phyloP scores from a whole-genome alignment of 2,888 invertebrate genomes.

The Hylaea fasciaria region DNA sequence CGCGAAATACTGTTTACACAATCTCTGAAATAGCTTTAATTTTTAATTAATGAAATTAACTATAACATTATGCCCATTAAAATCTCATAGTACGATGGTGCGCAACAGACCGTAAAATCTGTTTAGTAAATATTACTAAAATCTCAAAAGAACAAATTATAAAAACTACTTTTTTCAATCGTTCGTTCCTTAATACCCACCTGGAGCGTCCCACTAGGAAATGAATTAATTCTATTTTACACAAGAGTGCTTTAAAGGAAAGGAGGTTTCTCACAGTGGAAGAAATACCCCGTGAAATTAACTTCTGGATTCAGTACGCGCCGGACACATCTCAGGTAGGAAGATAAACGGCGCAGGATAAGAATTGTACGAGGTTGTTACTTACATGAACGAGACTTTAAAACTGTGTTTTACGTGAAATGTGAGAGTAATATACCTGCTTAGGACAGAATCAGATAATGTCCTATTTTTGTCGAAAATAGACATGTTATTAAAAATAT shows the following conservation, averaged over 20 bases:
- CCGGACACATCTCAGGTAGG: conserved; percentile 77
- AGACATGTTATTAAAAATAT: not conserved
- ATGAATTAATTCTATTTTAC: conserved; percentile 76
- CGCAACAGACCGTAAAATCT: not conserved
- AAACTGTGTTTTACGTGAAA: conserved; percentile 24
- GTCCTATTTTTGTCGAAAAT: not conserved
- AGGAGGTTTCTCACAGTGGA: conserved; percentile 64
- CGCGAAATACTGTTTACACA: not conserved
- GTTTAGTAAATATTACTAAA: too few relatives aligned
- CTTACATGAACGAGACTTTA: conserved; percentile 45
- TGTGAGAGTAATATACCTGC: conserved; percentile 24
- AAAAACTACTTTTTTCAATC: conserved; percentile 46
- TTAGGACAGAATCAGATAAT: conserved; percentile 2
- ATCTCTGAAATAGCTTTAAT: not conserved
- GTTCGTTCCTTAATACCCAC: conserved; percentile 49
- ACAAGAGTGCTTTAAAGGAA: conserved; percentile 72
- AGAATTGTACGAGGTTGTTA: conserved; percentile 46
- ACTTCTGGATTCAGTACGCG: conserved; percentile 72
- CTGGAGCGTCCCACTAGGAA: conserved; percentile 53
- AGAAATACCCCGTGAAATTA: conserved; percentile 83
- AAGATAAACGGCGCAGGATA: conserved; percentile 70
- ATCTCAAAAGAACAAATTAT: not conserved
- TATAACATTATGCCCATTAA: not conserved
- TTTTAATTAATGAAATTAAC: not conserved
- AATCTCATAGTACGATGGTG: too few relatives aligned